A percentile compares a stretch with the other conserved stretches of the same genome.
These are phyloP conservation scores for Haplochromis burtoni DNA, from an alignment of 2,113 vertebrate species.

Conservation along the genomic window DNA sequence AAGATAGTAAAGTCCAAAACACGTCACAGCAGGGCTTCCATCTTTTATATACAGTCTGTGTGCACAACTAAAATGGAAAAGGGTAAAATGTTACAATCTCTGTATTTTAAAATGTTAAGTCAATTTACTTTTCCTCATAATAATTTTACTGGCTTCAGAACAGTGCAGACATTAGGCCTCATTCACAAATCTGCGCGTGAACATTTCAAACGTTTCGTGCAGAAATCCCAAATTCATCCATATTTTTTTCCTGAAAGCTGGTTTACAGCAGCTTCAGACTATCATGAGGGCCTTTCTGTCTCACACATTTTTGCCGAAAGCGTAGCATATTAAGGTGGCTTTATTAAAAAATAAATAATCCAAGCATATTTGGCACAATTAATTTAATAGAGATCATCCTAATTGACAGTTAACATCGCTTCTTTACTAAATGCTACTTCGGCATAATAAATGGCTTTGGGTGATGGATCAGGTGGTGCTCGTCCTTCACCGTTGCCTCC, in stretches of 20 bases:
- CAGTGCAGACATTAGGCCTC: neutral
- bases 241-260: neutral
- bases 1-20: neutral
- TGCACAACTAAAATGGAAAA: neutral
- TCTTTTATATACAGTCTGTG: neutral
- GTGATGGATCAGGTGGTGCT: neutral
- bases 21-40: neutral
- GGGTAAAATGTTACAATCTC: neutral
- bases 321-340: rapidly evolving
- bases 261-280: neutral
- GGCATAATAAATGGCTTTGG: neutral
- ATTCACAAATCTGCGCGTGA: neutral
- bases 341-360: neutral
- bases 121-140: neutral
- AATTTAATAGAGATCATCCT: neutral
- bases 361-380: neutral
- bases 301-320: neutral
- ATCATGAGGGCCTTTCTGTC: neutral
- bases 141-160: neutral
- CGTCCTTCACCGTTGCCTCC: neutral
- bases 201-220: neutral
- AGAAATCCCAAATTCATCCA: neutral
- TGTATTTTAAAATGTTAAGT: neutral
- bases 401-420: neutral
- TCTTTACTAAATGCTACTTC: neutral